These are phyloP conservation scores for Dicrostonyx torquatus DNA, from an alignment of 2,797 vertebrate genomes.

Conservation along the genomic window DNA sequence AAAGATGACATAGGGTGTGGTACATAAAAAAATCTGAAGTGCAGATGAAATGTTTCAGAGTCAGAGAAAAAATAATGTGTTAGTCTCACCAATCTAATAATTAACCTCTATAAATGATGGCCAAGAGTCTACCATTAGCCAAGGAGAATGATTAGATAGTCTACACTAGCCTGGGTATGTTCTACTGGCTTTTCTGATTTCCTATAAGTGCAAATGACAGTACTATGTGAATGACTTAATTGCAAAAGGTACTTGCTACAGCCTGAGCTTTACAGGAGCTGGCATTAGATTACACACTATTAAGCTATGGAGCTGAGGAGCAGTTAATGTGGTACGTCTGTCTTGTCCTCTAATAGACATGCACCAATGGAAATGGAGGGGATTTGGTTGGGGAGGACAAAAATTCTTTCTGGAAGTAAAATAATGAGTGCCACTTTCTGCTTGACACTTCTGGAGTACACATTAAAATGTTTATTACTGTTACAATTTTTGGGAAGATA, in stretches of 20 bases:
- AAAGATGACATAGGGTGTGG: not conserved
- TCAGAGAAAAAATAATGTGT: not conserved
- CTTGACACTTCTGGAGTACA: not conserved
- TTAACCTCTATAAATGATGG: conserved; percentile 20
- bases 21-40: not conserved
- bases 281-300: conserved; percentile 72
- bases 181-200: conserved; percentile 39
- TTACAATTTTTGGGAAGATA: not conserved
- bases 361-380: not conserved
- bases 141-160: conserved; percentile 30
- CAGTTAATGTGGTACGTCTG: conserved; percentile 46
- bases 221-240: conserved; percentile 58
- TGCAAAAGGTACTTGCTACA: conserved; percentile 63
- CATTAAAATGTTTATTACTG: not conserved
- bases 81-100: not conserved
- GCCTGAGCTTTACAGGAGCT: conserved; percentile 70
- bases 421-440: not conserved
- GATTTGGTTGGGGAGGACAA: not conserved
- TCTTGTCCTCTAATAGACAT: not conserved
- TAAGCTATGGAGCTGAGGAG: conserved; percentile 18
- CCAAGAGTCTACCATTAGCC: conserved; percentile 11
- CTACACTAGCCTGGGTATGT: conserved; percentile 4
- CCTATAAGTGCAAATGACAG: conserved; percentile 56
- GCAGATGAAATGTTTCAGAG: not conserved
- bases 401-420: conserved; percentile 21